These are phyloP conservation scores for Neodiprion lecontei DNA, from an alignment of 1,140 invertebrate genomes.

Conservation along the genomic window DNA sequence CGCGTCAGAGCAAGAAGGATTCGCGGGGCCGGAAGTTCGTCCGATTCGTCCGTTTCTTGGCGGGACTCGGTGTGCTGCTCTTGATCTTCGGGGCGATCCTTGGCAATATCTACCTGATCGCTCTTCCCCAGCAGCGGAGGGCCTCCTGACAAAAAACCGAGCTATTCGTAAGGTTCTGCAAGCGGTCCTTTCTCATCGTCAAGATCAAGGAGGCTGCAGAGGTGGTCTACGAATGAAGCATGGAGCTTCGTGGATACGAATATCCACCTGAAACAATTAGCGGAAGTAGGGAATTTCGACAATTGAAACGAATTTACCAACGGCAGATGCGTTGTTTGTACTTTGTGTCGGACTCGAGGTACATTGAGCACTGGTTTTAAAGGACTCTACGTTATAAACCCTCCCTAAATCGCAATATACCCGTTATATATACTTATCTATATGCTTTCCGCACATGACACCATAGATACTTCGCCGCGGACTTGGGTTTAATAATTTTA, in stretches of 20 bases:
- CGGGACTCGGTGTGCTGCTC: conserved; percentile 51
- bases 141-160: conserved; percentile 58
- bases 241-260: too few relatives aligned
- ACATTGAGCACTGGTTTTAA: too few relatives aligned
- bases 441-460: too few relatives aligned
- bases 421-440: too few relatives aligned
- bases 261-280: too few relatives aligned
- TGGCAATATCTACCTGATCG: conserved; percentile 56
- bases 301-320: neutral
- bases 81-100: conserved; percentile 54
- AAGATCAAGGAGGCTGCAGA: conserved; percentile 55
- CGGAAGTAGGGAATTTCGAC: conserved; percentile 19
- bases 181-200: conserved; percentile 54
- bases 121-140: conserved; percentile 50
- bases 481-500: too few relatives aligned
- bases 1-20: conserved; percentile 58
- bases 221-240: conserved; percentile 49
- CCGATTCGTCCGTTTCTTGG: conserved; percentile 52
- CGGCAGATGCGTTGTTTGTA: too few relatives aligned
- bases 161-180: conserved; percentile 55
- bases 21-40: conserved; percentile 51
- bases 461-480: too few relatives aligned
- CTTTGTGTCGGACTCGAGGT: too few relatives aligned
- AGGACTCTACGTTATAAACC: too few relatives aligned
- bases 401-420: too few relatives aligned